Base-by-base conservation (phyloP, 1,140 invertebrate species). In the Meloidogyne hapla region DNA sequence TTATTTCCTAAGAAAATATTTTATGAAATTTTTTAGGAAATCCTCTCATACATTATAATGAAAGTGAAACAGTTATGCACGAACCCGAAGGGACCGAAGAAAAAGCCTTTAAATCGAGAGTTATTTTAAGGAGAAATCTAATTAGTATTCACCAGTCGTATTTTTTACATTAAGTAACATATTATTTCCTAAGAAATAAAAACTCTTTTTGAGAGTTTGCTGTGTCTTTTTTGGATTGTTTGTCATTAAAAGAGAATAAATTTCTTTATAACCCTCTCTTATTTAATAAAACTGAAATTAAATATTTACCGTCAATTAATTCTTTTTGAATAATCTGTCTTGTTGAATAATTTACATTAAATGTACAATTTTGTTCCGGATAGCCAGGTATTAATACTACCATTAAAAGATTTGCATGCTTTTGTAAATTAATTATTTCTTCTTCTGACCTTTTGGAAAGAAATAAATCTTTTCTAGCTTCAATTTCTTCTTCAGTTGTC, bases 261-360 rank as follows among this genome's bases (percentile, higher is more conserved):
- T 4, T 38, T 38, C 3, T 38, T 38, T 38, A 38, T 2, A 38
- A 9, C 9, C 3, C 9, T 38, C 3, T 4, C 3, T 38, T 25
- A 68, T 9, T 21, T 9, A 68, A 28, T 26, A 28, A 18, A 68
- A 42, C 21, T n/a, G n/a, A 25, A 68, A 25, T 12, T 42, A 25
- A 1, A 12, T 9, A 42, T 68, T 68, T 68, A 38, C 67, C 67
- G 1, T 21, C 12, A 26, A 38, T n/a, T 1, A 69, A 69, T 18
- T 33, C 28, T 25, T 42, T 69, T 69, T 69, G 25, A 33, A 69
- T 69, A 23, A 38, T 48, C 38, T 69, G 42, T 33, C 21, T 48
- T 0, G 67, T 38, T 10, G 67, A 38, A 21, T 45, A 69, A 69
- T 69, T 69, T 5, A 69, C 28, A 45, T 6, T 21, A 9, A 15